phyloP scores from a whole-genome alignment of 2,113 vertebrate species.

The Aptenodytes forsteri region DNA sequence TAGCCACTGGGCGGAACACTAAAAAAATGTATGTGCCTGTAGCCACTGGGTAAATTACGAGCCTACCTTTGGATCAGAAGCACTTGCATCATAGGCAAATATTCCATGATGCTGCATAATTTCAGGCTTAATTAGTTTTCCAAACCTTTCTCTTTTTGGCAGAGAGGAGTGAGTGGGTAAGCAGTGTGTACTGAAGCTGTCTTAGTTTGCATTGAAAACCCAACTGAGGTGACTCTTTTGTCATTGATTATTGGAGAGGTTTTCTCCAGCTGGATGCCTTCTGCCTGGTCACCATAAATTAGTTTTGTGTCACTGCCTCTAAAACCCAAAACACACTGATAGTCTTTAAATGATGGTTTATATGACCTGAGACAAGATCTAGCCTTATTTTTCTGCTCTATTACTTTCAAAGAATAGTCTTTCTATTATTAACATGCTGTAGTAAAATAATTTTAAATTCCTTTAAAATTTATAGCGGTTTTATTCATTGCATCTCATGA shows the following conservation, averaged over 20 bases:
- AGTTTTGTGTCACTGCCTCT: conserved; percentile 41
- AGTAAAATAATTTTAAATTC: conserved; percentile 11
- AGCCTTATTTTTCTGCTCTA: conserved; percentile 34
- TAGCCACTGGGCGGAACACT: conserved; percentile 16
- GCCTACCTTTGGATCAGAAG: conserved; percentile 3
- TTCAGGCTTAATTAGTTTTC: not conserved
- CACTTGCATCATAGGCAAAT: not conserved
- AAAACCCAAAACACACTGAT: conserved; percentile 36
- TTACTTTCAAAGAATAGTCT: conserved; percentile 22
- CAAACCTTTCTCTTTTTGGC: not conserved
- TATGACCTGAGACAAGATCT: conserved; percentile 22
- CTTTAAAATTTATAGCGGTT: not conserved
- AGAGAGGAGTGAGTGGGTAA: not conserved
- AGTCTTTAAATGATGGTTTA: conserved; percentile 34
- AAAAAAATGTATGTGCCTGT: not conserved
- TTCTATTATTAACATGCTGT: not conserved
- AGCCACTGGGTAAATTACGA: conserved; percentile 4
- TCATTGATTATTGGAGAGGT: conserved; percentile 57
- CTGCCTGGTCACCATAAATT: conserved; percentile 36
- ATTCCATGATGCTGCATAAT: not conserved
- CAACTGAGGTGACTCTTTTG: conserved; percentile 48
- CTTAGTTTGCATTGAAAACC: not conserved
- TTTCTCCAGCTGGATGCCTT: conserved; percentile 38
- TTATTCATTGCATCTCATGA: not conserved
- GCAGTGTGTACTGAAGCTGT: not conserved